Base-by-base conservation (phyloP, 1,140 invertebrate species). In the Caenorhabditis briggsae region DNA sequence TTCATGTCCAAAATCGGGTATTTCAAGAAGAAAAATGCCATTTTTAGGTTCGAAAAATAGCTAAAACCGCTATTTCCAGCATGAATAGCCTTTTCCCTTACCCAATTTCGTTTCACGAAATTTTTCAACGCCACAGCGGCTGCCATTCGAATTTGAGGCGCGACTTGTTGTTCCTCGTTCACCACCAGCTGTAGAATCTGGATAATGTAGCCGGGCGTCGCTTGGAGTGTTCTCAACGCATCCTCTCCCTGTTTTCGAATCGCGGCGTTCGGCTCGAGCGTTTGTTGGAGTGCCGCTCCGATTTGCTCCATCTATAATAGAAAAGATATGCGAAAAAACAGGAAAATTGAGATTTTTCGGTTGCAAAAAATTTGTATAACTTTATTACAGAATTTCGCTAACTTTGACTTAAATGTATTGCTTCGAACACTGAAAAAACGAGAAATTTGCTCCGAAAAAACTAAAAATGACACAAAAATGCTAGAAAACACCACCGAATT, bases 61-160 rank as follows among this genome's bases (percentile, higher is more conserved):
- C 33, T 33, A 33, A 33, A 3, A 0, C 0, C 6, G 50, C 2
- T 9, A 58, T 18, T 58, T 61, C 14, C 25, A 11, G 2, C 2
- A 7, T 61, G 0, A 33, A 61, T 5, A 3, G 3, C 9, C 7
- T 25, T 3, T 5, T n/a, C n/a, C 33, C 86, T 43, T 12, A 84
- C 86, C 97, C 97, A 99, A 93, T 98, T 97, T 83, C 96, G 94
- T 93, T 98, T 98, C 8, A 98, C 95, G 93, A 95, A 97, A 93
- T 99, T 99, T 93, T 99, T 99, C 91, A 99, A 97, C 18, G 96
- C 95, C 89, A 99, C 95, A 61, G 97, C 95, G 65, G 96, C 96
- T 55, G 96, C 95, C 59, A 97, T 94, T 90, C 96, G 94, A 70
- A 98, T 95, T 8, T 95, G 92, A 87, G 95, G 93, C 88, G 96